Evolutionary conservation across 2,888 invertebrate genomes (phyloP).

Genomic region (Halocaridina rubra): DNA sequence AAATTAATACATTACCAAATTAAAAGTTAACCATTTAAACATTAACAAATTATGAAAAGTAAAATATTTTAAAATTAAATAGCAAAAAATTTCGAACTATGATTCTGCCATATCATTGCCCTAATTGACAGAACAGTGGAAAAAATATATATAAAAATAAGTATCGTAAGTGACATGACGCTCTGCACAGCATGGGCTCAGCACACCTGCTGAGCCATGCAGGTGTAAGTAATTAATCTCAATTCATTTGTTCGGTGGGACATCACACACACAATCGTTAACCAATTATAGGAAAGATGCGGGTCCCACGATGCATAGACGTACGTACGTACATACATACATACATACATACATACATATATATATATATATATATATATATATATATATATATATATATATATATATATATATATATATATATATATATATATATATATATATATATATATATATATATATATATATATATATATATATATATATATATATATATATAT

Average conservation of each 20-base stretch:
- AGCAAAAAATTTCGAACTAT: no score
- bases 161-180: no score
- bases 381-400: background rate
- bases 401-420: background rate
- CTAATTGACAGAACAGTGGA: no score
- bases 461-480: slow-evolving; percentile 8
- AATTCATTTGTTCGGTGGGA: no score
- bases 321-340: background rate
- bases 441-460: background rate
- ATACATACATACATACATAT: slow-evolving; percentile 20
- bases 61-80: no score
- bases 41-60: no score
- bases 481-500: slow-evolving; percentile 10
- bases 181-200: no score
- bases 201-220: no score
- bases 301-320: background rate
- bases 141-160: no score
- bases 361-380: background rate
- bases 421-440: background rate
- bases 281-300: background rate
- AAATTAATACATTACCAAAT: background rate
- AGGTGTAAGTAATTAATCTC: no score
- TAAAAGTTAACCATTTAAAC: background rate
- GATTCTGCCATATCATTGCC: no score
- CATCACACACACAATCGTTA: background rate